Evolutionary conservation across 2,113 vertebrate species (phyloP).

Genomic region (Erpornis zantholeuca): DNA sequence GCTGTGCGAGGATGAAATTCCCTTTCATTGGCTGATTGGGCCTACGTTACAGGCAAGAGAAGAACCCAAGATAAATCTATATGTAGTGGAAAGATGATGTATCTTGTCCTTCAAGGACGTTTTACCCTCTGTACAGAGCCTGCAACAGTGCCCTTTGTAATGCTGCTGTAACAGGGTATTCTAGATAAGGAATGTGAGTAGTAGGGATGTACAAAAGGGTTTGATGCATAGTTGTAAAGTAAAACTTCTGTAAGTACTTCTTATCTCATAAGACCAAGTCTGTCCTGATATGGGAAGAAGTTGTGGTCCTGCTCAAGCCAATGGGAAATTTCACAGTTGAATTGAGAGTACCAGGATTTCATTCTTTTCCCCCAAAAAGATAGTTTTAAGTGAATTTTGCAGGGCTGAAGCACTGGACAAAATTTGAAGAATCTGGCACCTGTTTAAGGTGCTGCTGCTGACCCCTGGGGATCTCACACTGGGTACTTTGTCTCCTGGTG

Average conservation of each 20-base stretch:
- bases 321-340: not conserved
- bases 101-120: not conserved
- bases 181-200: not conserved
- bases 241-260: not conserved
- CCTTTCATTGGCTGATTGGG: not conserved
- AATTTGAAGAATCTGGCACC: not conserved
- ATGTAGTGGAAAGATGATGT: not conserved
- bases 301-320: not conserved
- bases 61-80: not conserved
- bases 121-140: not conserved
- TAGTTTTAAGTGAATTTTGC: not conserved
- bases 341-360: not conserved
- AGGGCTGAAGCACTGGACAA: not conserved
- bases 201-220: not conserved
- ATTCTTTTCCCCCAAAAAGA: accelerated
- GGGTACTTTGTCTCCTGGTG: not conserved
- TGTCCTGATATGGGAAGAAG: not conserved
- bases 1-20: not conserved
- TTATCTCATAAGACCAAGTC: not conserved
- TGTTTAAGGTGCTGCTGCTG: not conserved
- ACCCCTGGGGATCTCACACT: not conserved
- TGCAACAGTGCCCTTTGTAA: not conserved
- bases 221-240: not conserved
- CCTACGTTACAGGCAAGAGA: not conserved
- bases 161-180: not conserved